Evolutionary conservation across 2,797 vertebrate species (phyloP), one percentile per base, ranked within the genome.

Genomic region (Lutjanus campechanus): DNA sequence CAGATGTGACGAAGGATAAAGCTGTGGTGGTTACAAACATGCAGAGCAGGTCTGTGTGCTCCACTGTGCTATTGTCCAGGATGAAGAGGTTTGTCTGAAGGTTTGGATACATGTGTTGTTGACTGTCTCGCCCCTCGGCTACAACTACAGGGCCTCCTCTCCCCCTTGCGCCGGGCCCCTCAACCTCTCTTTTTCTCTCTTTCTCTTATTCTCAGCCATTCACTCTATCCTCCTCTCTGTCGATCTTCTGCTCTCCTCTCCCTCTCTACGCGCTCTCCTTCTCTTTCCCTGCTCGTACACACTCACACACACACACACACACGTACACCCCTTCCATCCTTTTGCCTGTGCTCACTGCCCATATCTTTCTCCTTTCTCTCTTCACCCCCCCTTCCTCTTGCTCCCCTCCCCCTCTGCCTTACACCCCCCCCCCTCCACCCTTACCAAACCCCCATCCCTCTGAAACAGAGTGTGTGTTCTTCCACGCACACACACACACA

Each of bases 51-150:
- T 83, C 62, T 62, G 51, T 29, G 72, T 43, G 36, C 53, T 10
- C 58, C 40, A 16, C 40, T 13, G 66, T 44, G 41, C 60, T 66
- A 60, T 69, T 87, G 84, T 89, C 77, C 64, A 66, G 63, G 58
- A 84, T 69, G 72, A 74, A 76, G 79, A 86, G 77, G 62, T 87
- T 86, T 76, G 82, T 93, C 76, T 87, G 86, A 84, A 85, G 89
- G 89, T 91, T 90, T 85, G 69, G 90, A 91, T 92, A 80, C 86
- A 86, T 83, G 89, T 90, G 91, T 95, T 94, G 94, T 94, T 93
- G 91, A 94, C 91, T 89, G 86, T 93, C 90, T 93, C 91, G 88
- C 93, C 94, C 91, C 91, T 90, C 44, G 83, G 92, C 89, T 92
- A 87, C 90, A 89, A 90, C 94, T 89, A 89, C 83, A 89, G 90